Conservation (phyloP, 2,888 invertebrate species). For the Micropterix aruncella region DNA sequence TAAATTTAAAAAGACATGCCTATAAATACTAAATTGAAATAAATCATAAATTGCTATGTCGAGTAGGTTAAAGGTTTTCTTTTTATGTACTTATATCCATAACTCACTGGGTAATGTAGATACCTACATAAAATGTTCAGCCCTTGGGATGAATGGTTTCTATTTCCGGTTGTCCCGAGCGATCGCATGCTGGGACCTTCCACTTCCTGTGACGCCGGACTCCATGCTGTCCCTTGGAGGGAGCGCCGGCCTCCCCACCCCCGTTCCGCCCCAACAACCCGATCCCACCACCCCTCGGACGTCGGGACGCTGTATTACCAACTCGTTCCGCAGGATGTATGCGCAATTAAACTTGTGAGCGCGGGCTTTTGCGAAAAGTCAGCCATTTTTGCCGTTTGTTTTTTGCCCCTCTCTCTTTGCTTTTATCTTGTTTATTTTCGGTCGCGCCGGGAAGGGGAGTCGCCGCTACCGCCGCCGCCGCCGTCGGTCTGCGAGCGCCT, state of each 20-base stretch:
- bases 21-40: no score
- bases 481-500: no score
- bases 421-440: not conserved
- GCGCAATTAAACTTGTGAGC: not conserved
- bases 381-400: not conserved
- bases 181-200: not conserved
- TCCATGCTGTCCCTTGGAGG: not conserved
- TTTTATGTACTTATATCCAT: no score
- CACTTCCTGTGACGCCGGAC: not conserved
- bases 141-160: not conserved
- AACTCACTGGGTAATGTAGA: no score
- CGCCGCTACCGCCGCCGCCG: no score
- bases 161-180: not conserved
- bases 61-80: no score
- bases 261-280: not conserved
- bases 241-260: not conserved
- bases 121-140: no score
- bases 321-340: not conserved
- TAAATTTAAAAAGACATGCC: no score
- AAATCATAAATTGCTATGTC: no score
- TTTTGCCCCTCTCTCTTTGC: not conserved
- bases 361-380: not conserved
- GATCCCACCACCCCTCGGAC: not conserved
- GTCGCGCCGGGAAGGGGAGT: no score
- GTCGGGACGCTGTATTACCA: not conserved